These are phyloP conservation scores for Melieria crassipennis DNA, from an alignment of 2,888 invertebrate species.

Conservation along the genomic window DNA sequence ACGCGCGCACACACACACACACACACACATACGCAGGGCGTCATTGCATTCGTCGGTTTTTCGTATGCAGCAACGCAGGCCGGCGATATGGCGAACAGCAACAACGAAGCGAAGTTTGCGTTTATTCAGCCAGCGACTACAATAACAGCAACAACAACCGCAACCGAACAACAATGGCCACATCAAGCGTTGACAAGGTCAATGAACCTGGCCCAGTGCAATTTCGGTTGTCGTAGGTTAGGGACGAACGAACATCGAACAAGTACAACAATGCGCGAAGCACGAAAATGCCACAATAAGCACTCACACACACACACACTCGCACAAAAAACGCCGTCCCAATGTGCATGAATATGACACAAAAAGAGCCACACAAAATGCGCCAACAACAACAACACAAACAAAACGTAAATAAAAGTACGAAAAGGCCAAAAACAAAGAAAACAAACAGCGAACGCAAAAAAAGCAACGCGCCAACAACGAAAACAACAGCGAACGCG, in stretches of 20 bases:
- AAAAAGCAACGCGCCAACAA: too few species aligned
- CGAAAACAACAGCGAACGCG: too few species aligned
- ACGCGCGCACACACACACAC: neutral
- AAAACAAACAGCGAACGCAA: too few species aligned
- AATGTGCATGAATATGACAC: neutral
- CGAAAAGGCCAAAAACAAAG: too few species aligned
- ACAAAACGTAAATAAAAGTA: too few species aligned
- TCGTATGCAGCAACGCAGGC: conserved; percentile 20
- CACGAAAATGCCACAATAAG: neutral
- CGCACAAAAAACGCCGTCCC: too few species aligned
- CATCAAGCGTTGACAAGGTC: conserved; percentile 41
- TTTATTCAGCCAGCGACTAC: conserved; percentile 14
- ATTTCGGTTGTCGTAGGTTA: conserved; percentile 52
- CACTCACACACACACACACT: neutral
- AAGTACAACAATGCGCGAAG: neutral
- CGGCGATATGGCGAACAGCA: conserved; percentile 11
- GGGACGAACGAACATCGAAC: conserved; percentile 25
- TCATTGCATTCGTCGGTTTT: conserved; percentile 27
- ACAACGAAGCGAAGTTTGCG: conserved; percentile 5
- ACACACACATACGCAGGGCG: neutral
- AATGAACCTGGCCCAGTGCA: conserved; percentile 49
- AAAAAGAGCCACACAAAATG: too few species aligned
- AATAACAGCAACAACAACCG: conserved; percentile 3
- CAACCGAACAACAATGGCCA: conserved; percentile 5
- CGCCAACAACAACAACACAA: too few species aligned